phyloP scores from a whole-genome alignment of 1,140 invertebrate species.

The Musca vetustissima region DNA sequence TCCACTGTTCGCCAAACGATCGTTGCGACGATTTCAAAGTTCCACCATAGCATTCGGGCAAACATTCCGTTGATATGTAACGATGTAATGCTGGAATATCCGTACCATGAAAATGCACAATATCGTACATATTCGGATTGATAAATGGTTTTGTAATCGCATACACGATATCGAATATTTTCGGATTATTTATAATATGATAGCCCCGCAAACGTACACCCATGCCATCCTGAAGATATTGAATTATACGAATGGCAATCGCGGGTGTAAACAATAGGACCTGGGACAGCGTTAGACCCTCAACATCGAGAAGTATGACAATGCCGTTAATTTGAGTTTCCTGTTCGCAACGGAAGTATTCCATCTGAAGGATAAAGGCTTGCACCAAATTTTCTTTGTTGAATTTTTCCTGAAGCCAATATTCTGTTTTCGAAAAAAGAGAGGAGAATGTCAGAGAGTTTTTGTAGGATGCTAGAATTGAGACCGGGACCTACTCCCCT shows the following conservation, averaged over 20 bases:
- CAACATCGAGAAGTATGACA: neutral
- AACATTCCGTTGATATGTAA: neutral
- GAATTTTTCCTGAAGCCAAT: too few species aligned
- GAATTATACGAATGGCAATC: neutral
- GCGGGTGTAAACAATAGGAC: neutral
- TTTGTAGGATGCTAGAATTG: too few species aligned
- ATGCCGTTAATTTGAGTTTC: constrained; percentile 8
- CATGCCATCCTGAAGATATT: neutral
- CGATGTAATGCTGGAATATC: neutral
- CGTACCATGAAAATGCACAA: neutral
- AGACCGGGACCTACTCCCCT: too few species aligned
- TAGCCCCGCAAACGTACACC: neutral
- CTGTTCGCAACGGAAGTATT: too few species aligned
- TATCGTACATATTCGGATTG: neutral
- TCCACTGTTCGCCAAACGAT: neutral
- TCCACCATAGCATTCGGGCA: neutral
- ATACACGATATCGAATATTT: neutral
- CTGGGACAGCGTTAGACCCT: neutral
- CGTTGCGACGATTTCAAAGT: neutral
- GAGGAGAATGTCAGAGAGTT: too few species aligned
- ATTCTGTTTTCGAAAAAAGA: too few species aligned
- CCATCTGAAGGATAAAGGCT: too few species aligned
- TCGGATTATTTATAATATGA: constrained; percentile 1
- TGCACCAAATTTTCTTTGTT: too few species aligned
- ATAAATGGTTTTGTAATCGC: neutral